These are phyloP conservation scores for Lacanobia wlatinum DNA, from an alignment of 2,888 invertebrate genomes.

Conservation along the genomic window DNA sequence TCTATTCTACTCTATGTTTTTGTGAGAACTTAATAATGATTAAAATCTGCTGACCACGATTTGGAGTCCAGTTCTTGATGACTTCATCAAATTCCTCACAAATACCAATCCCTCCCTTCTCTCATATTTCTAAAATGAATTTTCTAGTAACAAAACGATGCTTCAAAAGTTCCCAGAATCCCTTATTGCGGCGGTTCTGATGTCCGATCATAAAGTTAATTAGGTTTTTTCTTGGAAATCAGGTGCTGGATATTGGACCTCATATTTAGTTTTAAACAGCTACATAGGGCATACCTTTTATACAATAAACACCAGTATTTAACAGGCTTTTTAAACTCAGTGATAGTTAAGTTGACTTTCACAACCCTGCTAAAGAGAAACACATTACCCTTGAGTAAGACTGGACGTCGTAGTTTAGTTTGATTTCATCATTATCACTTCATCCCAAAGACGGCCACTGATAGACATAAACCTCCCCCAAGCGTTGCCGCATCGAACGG, in stretches of 20 bases:
- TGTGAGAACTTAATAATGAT: neutral
- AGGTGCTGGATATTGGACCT: neutral
- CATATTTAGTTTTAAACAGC: neutral
- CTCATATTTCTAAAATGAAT: neutral
- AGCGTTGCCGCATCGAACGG: neutral
- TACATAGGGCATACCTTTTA: too few relatives aligned
- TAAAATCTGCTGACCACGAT: neutral
- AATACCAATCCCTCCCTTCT: too few relatives aligned
- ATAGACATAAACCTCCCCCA: neutral
- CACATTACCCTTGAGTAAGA: neutral
- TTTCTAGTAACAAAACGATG: neutral
- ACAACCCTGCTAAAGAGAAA: too few relatives aligned
- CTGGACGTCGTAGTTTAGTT: neutral
- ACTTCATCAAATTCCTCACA: neutral
- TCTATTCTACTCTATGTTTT: too few relatives aligned
- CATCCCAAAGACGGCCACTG: neutral
- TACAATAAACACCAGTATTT: too few relatives aligned
- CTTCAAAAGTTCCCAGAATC: neutral
- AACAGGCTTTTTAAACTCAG: too few relatives aligned
- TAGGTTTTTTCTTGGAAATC: neutral
- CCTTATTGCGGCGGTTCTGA: neutral
- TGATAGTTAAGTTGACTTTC: too few relatives aligned
- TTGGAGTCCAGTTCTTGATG: neutral
- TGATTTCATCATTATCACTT: neutral
- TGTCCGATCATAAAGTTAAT: neutral